phyloP scores from a whole-genome alignment of 2,888 invertebrate genomes.

The Brachypalpus laphriformis region DNA sequence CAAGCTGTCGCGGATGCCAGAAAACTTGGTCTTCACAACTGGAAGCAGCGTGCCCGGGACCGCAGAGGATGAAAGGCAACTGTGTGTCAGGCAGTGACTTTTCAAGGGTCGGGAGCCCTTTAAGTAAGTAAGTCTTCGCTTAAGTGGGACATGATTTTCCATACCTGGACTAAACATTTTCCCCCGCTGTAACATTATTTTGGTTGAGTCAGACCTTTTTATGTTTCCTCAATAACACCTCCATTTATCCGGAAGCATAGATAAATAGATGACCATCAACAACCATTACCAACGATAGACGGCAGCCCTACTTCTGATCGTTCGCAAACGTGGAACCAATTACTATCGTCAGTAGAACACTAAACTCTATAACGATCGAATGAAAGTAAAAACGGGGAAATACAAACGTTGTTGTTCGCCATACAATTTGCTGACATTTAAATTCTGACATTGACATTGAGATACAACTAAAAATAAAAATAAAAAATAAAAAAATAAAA shows the following conservation, averaged over 20 bases:
- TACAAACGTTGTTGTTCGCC: background rate
- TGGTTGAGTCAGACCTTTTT: too few species aligned
- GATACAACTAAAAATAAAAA: background rate
- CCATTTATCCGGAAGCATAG: background rate
- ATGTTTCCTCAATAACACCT: background rate
- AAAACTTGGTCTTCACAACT: too few species aligned
- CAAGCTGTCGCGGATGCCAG: too few species aligned
- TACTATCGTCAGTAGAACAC: slow-evolving; percentile 9
- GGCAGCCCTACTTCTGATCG: background rate
- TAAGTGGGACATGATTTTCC: too few species aligned
- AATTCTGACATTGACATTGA: slow-evolving; percentile 50
- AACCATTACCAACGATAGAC: background rate
- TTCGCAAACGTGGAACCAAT: slow-evolving; percentile 1
- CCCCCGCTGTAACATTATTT: too few species aligned
- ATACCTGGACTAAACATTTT: too few species aligned
- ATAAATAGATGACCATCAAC: background rate
- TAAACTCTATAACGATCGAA: background rate
- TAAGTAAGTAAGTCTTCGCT: too few species aligned
- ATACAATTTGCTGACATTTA: slow-evolving; percentile 21
- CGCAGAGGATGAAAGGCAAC: too few species aligned
- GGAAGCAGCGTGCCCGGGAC: too few species aligned
- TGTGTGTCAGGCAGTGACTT: too few species aligned
- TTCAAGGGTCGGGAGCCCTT: too few species aligned
- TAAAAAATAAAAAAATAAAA: too few species aligned
- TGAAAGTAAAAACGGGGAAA: slow-evolving; percentile 20